Evolutionary conservation across 2,888 invertebrate genomes (phyloP), one percentile per base, ranked within the genome.

Genomic region (Chaitophorus viminalis): DNA sequence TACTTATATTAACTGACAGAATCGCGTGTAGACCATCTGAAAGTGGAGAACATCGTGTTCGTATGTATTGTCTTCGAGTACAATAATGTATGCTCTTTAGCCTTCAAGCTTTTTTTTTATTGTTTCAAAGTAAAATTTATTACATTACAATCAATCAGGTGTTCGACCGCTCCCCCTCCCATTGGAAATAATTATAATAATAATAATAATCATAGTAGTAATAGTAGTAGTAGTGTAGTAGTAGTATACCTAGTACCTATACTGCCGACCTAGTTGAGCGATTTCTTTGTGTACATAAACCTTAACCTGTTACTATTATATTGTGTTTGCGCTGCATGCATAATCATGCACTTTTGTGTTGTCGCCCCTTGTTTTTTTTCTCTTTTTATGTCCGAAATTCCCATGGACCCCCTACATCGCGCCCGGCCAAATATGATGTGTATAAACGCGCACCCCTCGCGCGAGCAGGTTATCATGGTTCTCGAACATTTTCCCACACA

Each of bases 261-360:
- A 9, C 78, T 36, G 52, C 46, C 74, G 54, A 74, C 72, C 72
- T 82, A 82, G 82, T 82, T 74, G 72, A 82, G 18, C 25, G 82
- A 74, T 82, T 82, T 54, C 72, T 82, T 52, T 82, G 33, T 82
- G 25, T 72, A 31, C 25, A 60, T 76, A 70, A 33, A 74, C 54
- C 72, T 74, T 54, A 74, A 82, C 82, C 82, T 82, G 82, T 82
- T 82, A 82, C 82, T 82, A 82, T 82, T 82, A 84, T 84, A 83
- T 83, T 81, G 39, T 52, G 82, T 83, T 74, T 60, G 29, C 60
- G 75, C 75, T 46, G 74, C 60, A 84, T 75, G 60, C 75, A 84
- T 75, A 83, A 82, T 82, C 82, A 54, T 82, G 75, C 60, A 75
- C 75, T 75, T 77, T 85, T 85, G 84, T 85, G 52, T 33, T 39